Conservation (phyloP, 2,797 vertebrate species). For the Gymnocypris eckloni region DNA sequence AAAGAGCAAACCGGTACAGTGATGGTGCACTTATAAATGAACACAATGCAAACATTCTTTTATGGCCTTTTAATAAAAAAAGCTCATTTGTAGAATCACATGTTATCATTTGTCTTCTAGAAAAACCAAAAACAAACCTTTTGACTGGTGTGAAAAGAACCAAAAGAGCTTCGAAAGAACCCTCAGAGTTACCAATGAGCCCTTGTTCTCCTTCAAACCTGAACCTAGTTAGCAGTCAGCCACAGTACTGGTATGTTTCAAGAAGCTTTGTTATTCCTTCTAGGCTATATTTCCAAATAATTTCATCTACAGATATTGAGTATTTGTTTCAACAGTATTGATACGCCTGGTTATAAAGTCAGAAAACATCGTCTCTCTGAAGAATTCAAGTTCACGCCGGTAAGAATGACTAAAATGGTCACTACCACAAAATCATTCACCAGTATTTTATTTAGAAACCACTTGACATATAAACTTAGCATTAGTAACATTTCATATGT, state of each 20-base stretch:
- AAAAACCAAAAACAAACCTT: constrained; percentile 74
- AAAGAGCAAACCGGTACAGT: constrained; percentile 81
- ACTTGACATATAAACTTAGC: not conserved
- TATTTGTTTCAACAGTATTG: constrained; percentile 62
- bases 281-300: not conserved
- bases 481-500: not conserved
- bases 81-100: constrained; percentile 63
- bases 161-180: constrained; percentile 67
- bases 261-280: not conserved
- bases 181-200: constrained; percentile 84
- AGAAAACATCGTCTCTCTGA: constrained; percentile 68
- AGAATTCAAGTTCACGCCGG: constrained; percentile 66
- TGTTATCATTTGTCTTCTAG: constrained; percentile 69
- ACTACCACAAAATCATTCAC: not conserved
- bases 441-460: not conserved
- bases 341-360: constrained; percentile 51
- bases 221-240: constrained; percentile 76
- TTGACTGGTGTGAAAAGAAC: constrained; percentile 72
- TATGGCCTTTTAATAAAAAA: not conserved
- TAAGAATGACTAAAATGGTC: constrained; percentile 54
- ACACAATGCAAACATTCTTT: not conserved
- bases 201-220: constrained; percentile 79
- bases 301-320: constrained; percentile 31
- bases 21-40: not conserved
- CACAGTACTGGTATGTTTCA: constrained; percentile 76